A percentile compares a stretch with the other conserved stretches of the same genome.
These are phyloP conservation scores for Popillia japonica DNA, from an alignment of 1,140 invertebrate species.

Conservation along the genomic window DNA sequence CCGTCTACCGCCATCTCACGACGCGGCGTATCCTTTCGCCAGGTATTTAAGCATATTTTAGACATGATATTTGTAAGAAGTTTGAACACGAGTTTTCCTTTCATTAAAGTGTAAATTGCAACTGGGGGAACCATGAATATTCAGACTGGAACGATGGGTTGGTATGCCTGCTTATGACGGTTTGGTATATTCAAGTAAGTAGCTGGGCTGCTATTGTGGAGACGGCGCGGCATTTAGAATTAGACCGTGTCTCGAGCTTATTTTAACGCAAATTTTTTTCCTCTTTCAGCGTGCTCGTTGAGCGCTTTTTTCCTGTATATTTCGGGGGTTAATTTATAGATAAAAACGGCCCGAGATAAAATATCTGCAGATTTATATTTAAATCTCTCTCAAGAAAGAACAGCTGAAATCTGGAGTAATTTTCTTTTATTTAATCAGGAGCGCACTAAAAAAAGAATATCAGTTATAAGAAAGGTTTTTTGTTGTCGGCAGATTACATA, in stretches of 20 bases:
- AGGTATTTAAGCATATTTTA: conserved; percentile 16
- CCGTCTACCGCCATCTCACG: background rate
- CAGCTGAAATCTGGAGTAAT: background rate
- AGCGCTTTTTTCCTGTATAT: background rate
- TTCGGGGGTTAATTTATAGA: background rate
- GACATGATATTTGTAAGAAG: conserved; percentile 15
- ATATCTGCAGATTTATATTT: conserved; percentile 9
- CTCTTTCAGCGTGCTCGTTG: background rate
- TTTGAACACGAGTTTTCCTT: conserved; percentile 18
- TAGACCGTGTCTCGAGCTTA: background rate
- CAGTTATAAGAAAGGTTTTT: background rate
- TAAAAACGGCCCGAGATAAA: background rate
- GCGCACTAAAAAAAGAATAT: background rate
- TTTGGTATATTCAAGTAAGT: background rate
- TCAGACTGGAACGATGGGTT: background rate
- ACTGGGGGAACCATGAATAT: conserved; percentile 4
- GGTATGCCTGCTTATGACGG: background rate
- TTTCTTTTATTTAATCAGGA: background rate
- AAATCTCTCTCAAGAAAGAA: background rate
- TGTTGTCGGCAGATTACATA: background rate
- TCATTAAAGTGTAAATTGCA: conserved; percentile 19
- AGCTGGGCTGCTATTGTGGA: background rate
- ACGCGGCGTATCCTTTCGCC: background rate
- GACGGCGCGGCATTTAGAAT: background rate
- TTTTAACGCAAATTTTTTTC: conserved; percentile 10